These are phyloP conservation scores for Pristionchus japonicus DNA, from an alignment of 2,888 invertebrate genomes.

Conservation along the genomic window DNA sequence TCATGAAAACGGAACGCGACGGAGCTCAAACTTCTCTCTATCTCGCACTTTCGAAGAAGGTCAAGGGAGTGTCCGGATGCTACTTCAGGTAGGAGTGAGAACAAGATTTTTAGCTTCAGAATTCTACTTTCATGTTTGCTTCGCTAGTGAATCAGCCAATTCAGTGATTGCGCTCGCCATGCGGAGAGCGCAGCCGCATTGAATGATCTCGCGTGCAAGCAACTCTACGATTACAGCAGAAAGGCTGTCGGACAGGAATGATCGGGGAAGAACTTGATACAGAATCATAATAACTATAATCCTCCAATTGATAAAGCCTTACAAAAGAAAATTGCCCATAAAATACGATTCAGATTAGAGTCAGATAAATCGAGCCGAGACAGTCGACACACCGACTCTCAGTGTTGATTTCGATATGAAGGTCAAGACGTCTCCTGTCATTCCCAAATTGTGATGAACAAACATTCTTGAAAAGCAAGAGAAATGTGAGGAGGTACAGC, in stretches of 20 bases:
- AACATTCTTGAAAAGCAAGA: background rate
- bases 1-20: constrained; percentile 83
- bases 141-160: background rate
- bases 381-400: no score
- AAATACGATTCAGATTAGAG: no score
- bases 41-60: constrained; percentile 84
- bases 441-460: background rate
- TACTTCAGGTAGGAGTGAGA: constrained; percentile 79
- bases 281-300: no score
- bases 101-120: background rate
- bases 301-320: no score
- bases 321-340: no score
- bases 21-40: constrained; percentile 87
- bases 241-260: constrained; percentile 48
- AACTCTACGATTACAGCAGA: constrained; percentile 71
- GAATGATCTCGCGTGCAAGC: constrained; percentile 67
- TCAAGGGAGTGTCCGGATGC: constrained; percentile 85
- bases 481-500: no score
- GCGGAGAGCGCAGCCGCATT: constrained; percentile 59
- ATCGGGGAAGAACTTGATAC: background rate
- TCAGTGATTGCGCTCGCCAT: constrained; percentile 44
- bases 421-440: background rate
- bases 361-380: no score
- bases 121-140: no score
- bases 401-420: no score